phyloP scores from a whole-genome alignment of 2,888 invertebrate genomes.

The Trachelus troglodyta region DNA sequence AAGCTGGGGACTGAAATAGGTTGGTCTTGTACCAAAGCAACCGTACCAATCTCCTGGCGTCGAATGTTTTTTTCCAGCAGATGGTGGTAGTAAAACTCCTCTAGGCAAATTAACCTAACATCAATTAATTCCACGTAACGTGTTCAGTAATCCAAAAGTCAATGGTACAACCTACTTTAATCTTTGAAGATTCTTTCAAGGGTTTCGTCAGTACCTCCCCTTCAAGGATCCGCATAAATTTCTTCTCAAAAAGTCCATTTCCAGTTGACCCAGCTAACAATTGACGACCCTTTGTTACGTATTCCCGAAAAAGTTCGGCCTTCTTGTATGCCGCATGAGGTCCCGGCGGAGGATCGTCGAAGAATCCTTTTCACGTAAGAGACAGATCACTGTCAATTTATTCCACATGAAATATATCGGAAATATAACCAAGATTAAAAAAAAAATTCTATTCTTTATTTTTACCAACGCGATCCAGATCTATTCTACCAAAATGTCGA shows the following conservation, averaged over 20 bases:
- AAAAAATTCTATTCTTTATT: background rate
- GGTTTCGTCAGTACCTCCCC: conserved; percentile 58
- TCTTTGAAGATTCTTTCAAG: background rate
- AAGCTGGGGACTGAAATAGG: conserved; percentile 50
- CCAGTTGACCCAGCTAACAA: conserved; percentile 33
- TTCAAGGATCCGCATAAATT: conserved; percentile 65
- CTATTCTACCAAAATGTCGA: conserved; percentile 45
- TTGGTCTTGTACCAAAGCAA: conserved; percentile 62
- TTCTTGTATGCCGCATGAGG: conserved; percentile 40
- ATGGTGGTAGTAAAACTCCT: conserved; percentile 32
- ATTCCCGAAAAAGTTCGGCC: conserved; percentile 28
- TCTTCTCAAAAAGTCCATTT: conserved; percentile 67
- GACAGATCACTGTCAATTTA: background rate
- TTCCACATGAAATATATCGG: background rate
- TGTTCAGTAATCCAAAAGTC: background rate
- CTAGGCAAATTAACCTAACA: background rate
- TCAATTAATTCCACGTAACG: background rate
- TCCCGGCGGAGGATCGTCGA: conserved; percentile 42
- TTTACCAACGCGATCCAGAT: conserved; percentile 55
- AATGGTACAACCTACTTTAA: background rate
- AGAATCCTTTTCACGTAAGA: conserved; percentile 42
- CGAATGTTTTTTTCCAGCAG: conserved; percentile 65
- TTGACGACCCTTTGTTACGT: conserved; percentile 36
- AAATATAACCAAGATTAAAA: background rate
- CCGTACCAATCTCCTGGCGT: conserved; percentile 70